These are phyloP conservation scores for Sylvicola cinctus DNA, from an alignment of 2,888 invertebrate genomes.

Conservation along the genomic window DNA sequence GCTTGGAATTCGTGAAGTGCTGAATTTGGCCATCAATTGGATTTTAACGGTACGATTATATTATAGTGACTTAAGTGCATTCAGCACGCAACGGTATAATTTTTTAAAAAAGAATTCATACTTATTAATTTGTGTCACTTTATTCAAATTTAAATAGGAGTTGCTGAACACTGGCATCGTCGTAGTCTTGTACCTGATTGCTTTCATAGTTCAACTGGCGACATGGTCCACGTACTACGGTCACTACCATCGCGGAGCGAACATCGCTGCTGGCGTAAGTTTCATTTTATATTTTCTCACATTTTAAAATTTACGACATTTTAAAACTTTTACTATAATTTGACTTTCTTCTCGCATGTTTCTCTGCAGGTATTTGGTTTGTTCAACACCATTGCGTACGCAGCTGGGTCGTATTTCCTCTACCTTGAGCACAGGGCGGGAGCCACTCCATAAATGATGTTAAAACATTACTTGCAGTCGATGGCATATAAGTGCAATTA, in stretches of 20 bases:
- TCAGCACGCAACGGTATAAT: no score
- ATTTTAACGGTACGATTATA: slow-evolving; percentile 46
- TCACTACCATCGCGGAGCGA: slow-evolving; percentile 26
- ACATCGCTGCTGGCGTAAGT: slow-evolving; percentile 62
- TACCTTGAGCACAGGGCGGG: slow-evolving; percentile 48
- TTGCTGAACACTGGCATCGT: slow-evolving; percentile 51
- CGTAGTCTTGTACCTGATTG: slow-evolving; percentile 52
- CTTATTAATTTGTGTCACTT: no score
- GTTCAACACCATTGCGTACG: slow-evolving; percentile 63
- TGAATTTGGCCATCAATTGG: slow-evolving; percentile 67
- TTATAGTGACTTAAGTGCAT: no score
- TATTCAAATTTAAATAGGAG: slow-evolving; percentile 54
- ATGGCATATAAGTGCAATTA: no score
- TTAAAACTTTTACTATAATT: slow-evolving; percentile 1
- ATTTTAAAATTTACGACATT: slow-evolving; percentile 5
- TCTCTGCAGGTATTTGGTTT: slow-evolving; percentile 52
- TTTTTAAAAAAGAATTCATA: not conserved
- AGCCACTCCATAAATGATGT: slow-evolving; percentile 10
- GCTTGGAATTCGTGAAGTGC: slow-evolving; percentile 56
- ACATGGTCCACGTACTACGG: slow-evolving; percentile 33
- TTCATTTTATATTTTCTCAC: slow-evolving; percentile 4
- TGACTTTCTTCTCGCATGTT: slow-evolving; percentile 7
- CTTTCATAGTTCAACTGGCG: slow-evolving; percentile 59
- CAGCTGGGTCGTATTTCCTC: slow-evolving; percentile 51
- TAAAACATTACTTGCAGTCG: no score